Base-by-base conservation (phyloP, 1,140 invertebrate species). In the Drosophila nikananu region DNA sequence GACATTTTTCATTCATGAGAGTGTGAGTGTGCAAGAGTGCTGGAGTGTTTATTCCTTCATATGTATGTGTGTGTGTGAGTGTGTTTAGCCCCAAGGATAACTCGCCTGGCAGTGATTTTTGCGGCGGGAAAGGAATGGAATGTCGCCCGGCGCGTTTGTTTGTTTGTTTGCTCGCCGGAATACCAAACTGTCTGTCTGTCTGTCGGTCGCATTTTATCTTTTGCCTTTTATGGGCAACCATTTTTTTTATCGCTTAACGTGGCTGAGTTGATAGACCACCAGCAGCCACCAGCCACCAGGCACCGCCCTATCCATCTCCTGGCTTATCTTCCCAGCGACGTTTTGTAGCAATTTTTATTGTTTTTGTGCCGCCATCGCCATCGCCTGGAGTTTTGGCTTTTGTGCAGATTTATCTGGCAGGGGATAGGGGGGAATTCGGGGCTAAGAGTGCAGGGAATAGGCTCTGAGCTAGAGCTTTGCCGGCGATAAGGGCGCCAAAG, bases 291-390 rank as follows among this genome's bases (percentile, higher is more conserved):
- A 21, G 46, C 62, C 41, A 37, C 23, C 27, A 39, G 27, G 32
- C 37, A 52, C 55, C 59, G 42, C 49, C 41, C 66, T 21, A 73
- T 73, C 70, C 70, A 73, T 73, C 71, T 80, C 30, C 32, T 64
- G 62, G 60, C 76, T 90, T 90, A 89, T 91, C 86, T 80, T 65
- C 39, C 64, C 51, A 61, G 70, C 86, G 67, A 80, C 82, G 65
- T 86, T 90, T 91, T 86, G 79, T 90, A 80, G 89, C 78, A 81
- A 80, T 91, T 90, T 83, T 90, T 90, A 90, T 90, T 90, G 86
- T 90, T 90, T 78, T 90, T 84, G 67, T 74, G 78, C 62, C 68
- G 70, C 39, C 58, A 58, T 54, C 19, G 52, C 52, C 68, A 63
- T 44, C 27, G 66, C 66, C 58, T 70, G 44, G 52, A 68, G 81